These are phyloP conservation scores for Brenthis hecate DNA, from an alignment of 2,888 invertebrate species.

Conservation along the genomic window DNA sequence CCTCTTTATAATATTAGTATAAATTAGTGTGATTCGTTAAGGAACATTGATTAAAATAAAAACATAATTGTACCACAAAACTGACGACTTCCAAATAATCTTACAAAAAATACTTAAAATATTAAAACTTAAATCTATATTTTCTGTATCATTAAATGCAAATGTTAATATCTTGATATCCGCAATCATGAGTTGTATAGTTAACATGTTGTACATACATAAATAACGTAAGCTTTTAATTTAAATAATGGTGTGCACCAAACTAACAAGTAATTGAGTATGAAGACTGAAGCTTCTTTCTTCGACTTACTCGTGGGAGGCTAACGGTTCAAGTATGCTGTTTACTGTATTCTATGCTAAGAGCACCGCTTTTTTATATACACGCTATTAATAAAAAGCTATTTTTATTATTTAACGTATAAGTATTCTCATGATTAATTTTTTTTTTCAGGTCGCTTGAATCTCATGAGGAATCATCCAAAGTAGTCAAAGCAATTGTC, in stretches of 20 bases:
- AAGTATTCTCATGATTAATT: conserved; percentile 47
- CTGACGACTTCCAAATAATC: neutral
- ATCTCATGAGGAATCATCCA: conserved; percentile 39
- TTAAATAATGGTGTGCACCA: conserved; percentile 31
- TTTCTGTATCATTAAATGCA: neutral
- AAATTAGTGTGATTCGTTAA: too few relatives aligned
- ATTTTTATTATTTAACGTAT: conserved; percentile 33
- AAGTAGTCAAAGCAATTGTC: conserved; percentile 35
- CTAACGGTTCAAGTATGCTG: conserved; percentile 70
- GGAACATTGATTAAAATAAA: too few relatives aligned
- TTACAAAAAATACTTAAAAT: neutral
- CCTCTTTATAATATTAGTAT: too few relatives aligned
- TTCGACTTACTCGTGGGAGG: conserved; percentile 38
- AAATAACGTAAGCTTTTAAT: conserved; percentile 23
- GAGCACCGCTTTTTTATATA: conserved; percentile 36
- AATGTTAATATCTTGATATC: neutral
- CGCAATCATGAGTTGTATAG: neutral
- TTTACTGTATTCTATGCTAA: conserved; percentile 50
- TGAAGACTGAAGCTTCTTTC: conserved; percentile 41
- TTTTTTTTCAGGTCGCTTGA: conserved; percentile 50
- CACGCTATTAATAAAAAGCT: conserved; percentile 38
- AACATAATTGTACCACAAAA: neutral
- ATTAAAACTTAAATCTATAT: neutral
- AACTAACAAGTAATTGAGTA: conserved; percentile 37
- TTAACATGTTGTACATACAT: conserved; percentile 7